Evolutionary conservation across 2,797 vertebrate genomes (phyloP), one percentile per base, ranked within the genome.

Genomic region (Botia almorhae): DNA sequence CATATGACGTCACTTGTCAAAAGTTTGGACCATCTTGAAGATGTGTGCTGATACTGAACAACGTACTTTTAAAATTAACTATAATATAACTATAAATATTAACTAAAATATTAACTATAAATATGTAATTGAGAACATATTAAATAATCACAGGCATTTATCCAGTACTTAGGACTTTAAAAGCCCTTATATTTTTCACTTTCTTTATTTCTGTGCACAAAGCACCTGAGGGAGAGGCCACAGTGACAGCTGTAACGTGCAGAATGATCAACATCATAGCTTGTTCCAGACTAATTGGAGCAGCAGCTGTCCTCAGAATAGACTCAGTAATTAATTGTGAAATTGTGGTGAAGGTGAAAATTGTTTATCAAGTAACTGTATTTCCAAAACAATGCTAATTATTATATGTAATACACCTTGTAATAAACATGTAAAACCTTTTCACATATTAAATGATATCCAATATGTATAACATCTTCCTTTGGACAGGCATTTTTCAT

Each of bases 291-390:
- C 93, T 93, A 93, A 94, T 93, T 93, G 92, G 91, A 90, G 90
- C 88, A 87, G 80, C 89, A 85, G 89, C 88, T 16, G 74, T 90
- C 90, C 90, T 91, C 89, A 88, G 91, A 93, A 91, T 92, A 90
- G 90, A 90, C 92, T 89, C 85, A 82, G 91, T 92, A 94, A 94
- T 94, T 94, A 94, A 94, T 94, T 94, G 93, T 88, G 93, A 91
- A 93, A 87, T n/a, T n/a, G 88, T 91, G 91, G 91, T 89, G 89
- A 88, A 93, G 92, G 93, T 93, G 92, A 94, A 93, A 92, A n/a
- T 92, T 93, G 94, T 94, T 94, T 93, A 94, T 94, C 93, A 94
- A 90, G 91, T 91, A 87, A 90, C 90, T 90, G 87, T 89, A 86
- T 88, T 92, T 87, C 86, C 74, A 81, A 76, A 85, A 84, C 87